phyloP scores from a whole-genome alignment of 1,140 invertebrate species.

The Cryptotermes secundus region DNA sequence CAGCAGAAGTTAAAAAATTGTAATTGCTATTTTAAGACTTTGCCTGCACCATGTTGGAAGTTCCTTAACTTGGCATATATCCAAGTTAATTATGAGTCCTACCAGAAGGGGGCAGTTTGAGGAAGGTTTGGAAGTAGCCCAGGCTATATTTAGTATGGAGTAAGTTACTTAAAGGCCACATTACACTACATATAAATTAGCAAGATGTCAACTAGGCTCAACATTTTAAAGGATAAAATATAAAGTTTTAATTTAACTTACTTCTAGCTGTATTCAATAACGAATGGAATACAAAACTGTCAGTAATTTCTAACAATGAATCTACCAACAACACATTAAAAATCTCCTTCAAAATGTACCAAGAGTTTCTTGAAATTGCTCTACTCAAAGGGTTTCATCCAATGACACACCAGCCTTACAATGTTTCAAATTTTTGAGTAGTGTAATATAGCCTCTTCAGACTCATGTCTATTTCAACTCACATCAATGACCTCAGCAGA shows the following conservation, averaged over 20 bases:
- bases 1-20: background rate
- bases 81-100: constrained; percentile 29
- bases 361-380: background rate
- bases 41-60: constrained; percentile 8
- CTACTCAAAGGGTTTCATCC: background rate
- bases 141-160: constrained; percentile 33
- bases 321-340: background rate
- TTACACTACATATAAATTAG: constrained; percentile 25
- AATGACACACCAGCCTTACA: background rate
- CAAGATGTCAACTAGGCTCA: background rate
- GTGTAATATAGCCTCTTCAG: background rate
- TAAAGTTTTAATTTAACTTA: too few species aligned
- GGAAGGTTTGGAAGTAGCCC: constrained; percentile 33
- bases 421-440: background rate
- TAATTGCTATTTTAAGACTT: constrained; percentile 13
- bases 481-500: constrained; percentile 10
- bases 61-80: constrained; percentile 24
- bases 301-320: too few species aligned
- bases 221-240: background rate
- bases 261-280: too few species aligned
- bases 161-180: constrained; percentile 27
- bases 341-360: background rate
- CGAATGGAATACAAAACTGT: too few species aligned
- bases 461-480: background rate
- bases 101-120: constrained; percentile 32